Evolutionary conservation across 2,797 vertebrate species (phyloP).

Genomic region (Hybognathus amarus): DNA sequence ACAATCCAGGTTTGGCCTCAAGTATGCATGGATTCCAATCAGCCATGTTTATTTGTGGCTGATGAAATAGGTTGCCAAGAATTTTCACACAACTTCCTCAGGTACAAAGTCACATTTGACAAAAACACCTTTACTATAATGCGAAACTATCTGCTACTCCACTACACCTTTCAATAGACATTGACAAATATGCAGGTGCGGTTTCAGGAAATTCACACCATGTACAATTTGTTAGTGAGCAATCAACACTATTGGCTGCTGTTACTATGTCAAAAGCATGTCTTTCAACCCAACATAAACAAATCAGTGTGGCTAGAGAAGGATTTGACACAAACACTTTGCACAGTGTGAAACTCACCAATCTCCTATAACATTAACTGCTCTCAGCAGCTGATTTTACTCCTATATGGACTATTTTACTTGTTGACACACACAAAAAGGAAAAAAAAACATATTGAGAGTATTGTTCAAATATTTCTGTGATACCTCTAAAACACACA

Average conservation of each 20-base stretch:
- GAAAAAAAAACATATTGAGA: too few relatives aligned
- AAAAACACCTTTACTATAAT: conserved; percentile 13
- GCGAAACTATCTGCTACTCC: neutral
- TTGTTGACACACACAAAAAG: neutral
- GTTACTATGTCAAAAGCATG: neutral
- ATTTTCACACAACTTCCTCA: neutral
- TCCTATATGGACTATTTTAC: neutral
- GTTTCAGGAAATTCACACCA: neutral
- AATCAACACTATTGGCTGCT: conserved; percentile 35
- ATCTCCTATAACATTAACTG: neutral
- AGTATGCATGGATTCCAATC: neutral
- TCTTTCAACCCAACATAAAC: neutral
- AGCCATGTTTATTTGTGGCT: neutral
- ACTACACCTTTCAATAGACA: neutral
- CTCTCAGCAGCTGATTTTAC: neutral
- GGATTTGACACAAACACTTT: neutral
- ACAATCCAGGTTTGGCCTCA: neutral
- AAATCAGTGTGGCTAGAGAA: neutral
- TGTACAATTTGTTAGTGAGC: neutral
- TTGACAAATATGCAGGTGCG: neutral
- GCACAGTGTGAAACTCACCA: conserved; percentile 17
- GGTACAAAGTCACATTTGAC: neutral
- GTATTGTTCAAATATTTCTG: too few relatives aligned
- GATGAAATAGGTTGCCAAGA: neutral
- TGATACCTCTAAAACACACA: too few relatives aligned